Evolutionary conservation across 2,797 vertebrate genomes (phyloP), one percentile per base, ranked within the genome.

Genomic region (Hippopotamyrus pictus): DNA sequence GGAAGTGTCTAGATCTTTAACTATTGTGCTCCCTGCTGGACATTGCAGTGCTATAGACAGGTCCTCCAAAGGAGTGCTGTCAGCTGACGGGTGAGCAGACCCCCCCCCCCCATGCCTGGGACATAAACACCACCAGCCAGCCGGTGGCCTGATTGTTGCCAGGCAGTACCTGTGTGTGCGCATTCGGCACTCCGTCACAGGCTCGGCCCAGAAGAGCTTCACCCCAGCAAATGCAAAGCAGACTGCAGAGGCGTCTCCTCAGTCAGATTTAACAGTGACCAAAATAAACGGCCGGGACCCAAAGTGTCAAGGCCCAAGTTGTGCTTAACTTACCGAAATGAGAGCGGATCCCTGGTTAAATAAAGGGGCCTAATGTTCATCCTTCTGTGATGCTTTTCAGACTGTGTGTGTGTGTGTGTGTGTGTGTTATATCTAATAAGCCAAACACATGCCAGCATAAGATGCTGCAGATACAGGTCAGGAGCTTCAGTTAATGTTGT

Each of bases 221-320:
- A 50, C 89, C 84, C 89, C 19, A 69, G 48, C 88, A 82, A 88
- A 90, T 88, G 85, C 88, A 65, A 83, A 57, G 83, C 59, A 88
- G 79, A 90, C 44, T 46, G 88, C 82, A 57, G 89, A 85, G 86
- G 89, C 89, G 53, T 91, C 88, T 86, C 57, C 59, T 88, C 89
- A 86, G 90, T 90, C 89, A 85, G 76, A 88, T 83, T 86, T 89
- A 89, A 92, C 84, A n/a, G 50, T 0, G 73, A 90, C 92, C 83
- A 50, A 90, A 92, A 91, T 91, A 91, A 89, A 57, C 79, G 5
- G 11, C 25, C 22, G 54, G 37, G 69, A 65, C 82, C 46, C 41
- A 25, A 50, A 84, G 46, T 50, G 41, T 25, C 19, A 22, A 73
- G 65, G 82, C n/a, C 82, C 19, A 46, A 8, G 17, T 44, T 46